phyloP scores from a whole-genome alignment of 1,140 invertebrate genomes.

The Drosophila pachea region DNA sequence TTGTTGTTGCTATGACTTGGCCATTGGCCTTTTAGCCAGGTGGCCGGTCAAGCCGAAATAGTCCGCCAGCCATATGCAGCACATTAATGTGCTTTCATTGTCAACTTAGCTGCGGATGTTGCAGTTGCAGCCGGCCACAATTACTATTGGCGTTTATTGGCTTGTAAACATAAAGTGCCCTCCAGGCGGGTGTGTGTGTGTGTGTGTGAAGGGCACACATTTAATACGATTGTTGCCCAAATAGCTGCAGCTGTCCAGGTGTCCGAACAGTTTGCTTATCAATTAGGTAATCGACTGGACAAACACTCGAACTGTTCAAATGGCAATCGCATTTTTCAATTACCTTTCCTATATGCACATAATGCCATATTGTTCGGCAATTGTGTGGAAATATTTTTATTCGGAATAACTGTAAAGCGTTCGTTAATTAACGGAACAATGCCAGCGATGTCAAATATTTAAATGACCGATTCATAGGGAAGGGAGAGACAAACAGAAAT shows the following conservation, averaged over 20 bases:
- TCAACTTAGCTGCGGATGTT: conserved; percentile 50
- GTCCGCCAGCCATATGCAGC: conserved; percentile 60
- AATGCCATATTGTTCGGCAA: conserved; percentile 43
- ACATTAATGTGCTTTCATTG: conserved; percentile 57
- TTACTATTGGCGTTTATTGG: conserved; percentile 56
- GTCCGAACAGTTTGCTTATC: conserved; percentile 47
- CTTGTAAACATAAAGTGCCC: conserved; percentile 55
- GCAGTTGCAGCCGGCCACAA: conserved; percentile 5
- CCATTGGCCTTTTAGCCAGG: conserved; percentile 32
- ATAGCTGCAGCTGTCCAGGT: background rate
- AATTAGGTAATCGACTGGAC: conserved; percentile 56
- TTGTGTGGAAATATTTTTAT: conserved; percentile 36
- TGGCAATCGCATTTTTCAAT: conserved; percentile 49
- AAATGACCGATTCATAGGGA: background rate
- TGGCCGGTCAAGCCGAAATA: conserved; percentile 33
- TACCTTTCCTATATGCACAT: conserved; percentile 46
- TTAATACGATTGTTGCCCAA: conserved; percentile 3
- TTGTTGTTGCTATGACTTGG: background rate
- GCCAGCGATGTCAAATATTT: background rate
- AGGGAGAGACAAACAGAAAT: background rate
- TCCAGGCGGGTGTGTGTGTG: background rate
- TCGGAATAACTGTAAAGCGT: conserved; percentile 59
- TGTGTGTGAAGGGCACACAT: conserved; percentile 1
- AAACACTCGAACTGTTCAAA: too few species aligned
- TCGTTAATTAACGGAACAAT: conserved; percentile 62